These are phyloP conservation scores for Petrophora chlorosata DNA, from an alignment of 2,888 invertebrate genomes.

Conservation along the genomic window DNA sequence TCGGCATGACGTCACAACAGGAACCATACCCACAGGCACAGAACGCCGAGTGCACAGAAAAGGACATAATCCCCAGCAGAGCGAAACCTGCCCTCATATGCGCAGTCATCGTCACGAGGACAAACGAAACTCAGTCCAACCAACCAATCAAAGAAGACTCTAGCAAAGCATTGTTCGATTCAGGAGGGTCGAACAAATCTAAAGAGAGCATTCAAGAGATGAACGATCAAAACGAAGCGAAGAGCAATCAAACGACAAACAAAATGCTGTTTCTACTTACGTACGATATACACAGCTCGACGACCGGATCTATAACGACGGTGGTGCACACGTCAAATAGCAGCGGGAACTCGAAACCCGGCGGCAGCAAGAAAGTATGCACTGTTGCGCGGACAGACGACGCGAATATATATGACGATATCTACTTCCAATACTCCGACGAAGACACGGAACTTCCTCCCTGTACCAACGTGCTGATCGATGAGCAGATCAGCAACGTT, in stretches of 20 bases:
- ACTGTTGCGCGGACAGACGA: conserved; percentile 67
- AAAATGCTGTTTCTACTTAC: conserved; percentile 85
- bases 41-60: conserved; percentile 61
- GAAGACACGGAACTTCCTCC: conserved; percentile 83
- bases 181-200: conserved; percentile 59
- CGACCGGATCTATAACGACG: conserved; percentile 72
- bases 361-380: conserved; percentile 80
- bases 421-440: conserved; percentile 84
- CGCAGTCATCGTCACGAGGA: conserved; percentile 68
- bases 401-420: conserved; percentile 73
- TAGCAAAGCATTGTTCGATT: conserved; percentile 72
- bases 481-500: conserved; percentile 81
- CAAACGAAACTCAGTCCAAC: conserved; percentile 53
- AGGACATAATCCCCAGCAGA: conserved; percentile 60
- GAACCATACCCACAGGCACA: conserved; percentile 65
- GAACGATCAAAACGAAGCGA: conserved; percentile 90
- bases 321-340: conserved; percentile 74
- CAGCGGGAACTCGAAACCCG: conserved; percentile 77
- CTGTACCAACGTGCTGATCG: conserved; percentile 69
- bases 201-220: conserved; percentile 86
- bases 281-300: conserved; percentile 87
- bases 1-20: conserved; percentile 70
- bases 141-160: conserved; percentile 70
- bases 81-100: conserved; percentile 73
- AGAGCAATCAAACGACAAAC: conserved; percentile 72